Evolutionary conservation across 1,140 invertebrate genomes (phyloP).

Genomic region (Kradibia gibbosae): DNA sequence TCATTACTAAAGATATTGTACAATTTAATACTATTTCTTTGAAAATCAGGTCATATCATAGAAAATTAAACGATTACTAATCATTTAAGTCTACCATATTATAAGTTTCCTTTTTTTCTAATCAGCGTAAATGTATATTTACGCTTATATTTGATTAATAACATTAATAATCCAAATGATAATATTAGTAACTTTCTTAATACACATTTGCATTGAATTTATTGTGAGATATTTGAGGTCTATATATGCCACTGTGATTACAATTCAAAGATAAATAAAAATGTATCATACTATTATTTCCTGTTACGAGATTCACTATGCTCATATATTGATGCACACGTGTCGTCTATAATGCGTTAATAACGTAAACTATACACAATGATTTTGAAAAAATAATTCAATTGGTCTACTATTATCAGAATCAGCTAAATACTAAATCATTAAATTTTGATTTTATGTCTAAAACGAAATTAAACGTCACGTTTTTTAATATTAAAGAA

Average conservation of each 20-base stretch:
- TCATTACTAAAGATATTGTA: not conserved
- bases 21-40: not conserved
- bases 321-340: slow-evolving; percentile 7
- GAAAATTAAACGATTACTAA: not conserved
- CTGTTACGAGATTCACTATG: slow-evolving; percentile 33
- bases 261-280: slow-evolving; percentile 6
- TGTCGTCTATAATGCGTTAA: not conserved
- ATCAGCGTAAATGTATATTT: not conserved
- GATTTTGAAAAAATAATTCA: slow-evolving; percentile 21
- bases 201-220: not conserved
- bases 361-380: slow-evolving; percentile 13
- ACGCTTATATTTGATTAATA: not conserved
- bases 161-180: not conserved
- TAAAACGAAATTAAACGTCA: too few species aligned
- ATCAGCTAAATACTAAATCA: not conserved
- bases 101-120: not conserved
- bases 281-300: slow-evolving; percentile 24
- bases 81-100: not conserved
- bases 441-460: too few species aligned
- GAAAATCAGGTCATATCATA: not conserved
- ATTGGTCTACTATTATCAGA: not conserved
- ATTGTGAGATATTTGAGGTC: not conserved
- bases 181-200: too few species aligned
- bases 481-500: too few species aligned
- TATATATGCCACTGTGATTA: not conserved